Base-by-base conservation (phyloP, 1,140 invertebrate genomes). In the Aphis craccivora region DNA sequence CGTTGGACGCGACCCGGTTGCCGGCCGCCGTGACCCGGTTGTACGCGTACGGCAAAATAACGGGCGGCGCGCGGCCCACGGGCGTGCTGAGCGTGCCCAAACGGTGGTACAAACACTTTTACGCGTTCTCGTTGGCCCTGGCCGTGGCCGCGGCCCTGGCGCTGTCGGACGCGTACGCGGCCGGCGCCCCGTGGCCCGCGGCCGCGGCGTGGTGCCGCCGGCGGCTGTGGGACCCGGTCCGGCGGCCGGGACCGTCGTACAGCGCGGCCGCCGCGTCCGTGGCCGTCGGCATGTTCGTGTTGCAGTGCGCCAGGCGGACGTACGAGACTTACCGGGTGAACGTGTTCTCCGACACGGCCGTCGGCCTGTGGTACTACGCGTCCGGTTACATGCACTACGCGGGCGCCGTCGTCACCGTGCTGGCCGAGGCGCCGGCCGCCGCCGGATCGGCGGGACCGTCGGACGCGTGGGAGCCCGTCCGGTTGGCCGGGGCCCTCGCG, bases 1-100 rank as follows among this genome's bases (percentile, higher is more conserved):
- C 89, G 14, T 11, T 60, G 53, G 53, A 30, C 35, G 7, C 2
- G 14, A 43, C 14, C 1, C 40, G 25, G 37, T 18, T 90, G 51
- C 88, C 88, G 53, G 89, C 0, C 89, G 22, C 53, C 7, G 89
- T 90, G 89, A 6, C 8, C 25, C 89, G 37, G 23, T 9, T 43
- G 37, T 90, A 90, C 89, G 53, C 89, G 23, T 90, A 90, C 55
- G 89, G 89, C 55, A 90, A 90, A 25, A 90, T 90, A 55, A 90
- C 89, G 6, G 89, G 88, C 53, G 53, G 88, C 88, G 9, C 51
- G 88, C 37, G 37, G 37, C 89, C 53, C 11, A 20, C 89, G 25
- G 89, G 88, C 25, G 53, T 90, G 23, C 37, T 90, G 37, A 67
- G 53, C 89, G 89, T 90, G 89, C 89, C 89, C 25, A 90, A 90